phyloP scores from a whole-genome alignment of 2,888 invertebrate genomes.

The Tolmerus cingulatus region DNA sequence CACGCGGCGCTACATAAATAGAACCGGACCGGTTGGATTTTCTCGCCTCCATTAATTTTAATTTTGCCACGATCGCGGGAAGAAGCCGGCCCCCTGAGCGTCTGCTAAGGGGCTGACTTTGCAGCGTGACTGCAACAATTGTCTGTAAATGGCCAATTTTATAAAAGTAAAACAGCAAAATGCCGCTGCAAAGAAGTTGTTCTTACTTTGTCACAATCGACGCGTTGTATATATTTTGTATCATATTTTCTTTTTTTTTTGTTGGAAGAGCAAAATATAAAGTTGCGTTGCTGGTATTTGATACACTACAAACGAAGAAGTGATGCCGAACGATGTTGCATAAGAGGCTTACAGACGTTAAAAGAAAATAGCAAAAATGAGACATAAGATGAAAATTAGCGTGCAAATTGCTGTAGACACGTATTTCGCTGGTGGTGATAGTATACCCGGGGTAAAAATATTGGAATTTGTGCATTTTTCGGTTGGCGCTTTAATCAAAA shows the following conservation, averaged over 20 bases:
- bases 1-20: not conserved
- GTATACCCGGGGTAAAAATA: not conserved
- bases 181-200: not conserved
- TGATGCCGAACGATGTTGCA: not conserved
- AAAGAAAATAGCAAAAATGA: not conserved
- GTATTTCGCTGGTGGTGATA: not conserved
- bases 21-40: not conserved
- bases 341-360: not conserved
- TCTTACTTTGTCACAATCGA: not conserved
- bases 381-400: not conserved
- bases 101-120: not conserved
- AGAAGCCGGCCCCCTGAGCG: not conserved
- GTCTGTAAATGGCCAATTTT: not conserved
- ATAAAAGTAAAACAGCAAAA: not conserved
- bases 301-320: not conserved
- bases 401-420: not conserved
- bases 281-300: not conserved
- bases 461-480: not conserved
- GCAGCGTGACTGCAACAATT: not conserved
- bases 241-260: not conserved
- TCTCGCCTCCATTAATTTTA: not conserved
- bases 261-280: not conserved
- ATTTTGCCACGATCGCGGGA: not conserved
- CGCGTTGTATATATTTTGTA: not conserved
- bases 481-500: not conserved